phyloP scores from a whole-genome alignment of 2,888 invertebrate species.

The Ptilodon capucinus region DNA sequence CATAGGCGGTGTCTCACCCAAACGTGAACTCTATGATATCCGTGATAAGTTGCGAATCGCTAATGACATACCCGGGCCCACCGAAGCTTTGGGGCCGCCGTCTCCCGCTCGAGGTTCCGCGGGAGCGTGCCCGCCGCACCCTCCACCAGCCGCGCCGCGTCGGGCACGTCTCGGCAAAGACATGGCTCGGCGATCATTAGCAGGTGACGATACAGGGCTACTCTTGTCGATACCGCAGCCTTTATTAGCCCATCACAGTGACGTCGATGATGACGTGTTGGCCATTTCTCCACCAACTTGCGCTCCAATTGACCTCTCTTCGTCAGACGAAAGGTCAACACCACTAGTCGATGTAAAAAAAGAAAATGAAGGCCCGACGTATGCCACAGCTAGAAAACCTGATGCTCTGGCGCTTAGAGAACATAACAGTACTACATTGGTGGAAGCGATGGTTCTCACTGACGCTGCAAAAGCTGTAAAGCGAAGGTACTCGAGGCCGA shows the following conservation, averaged over 20 bases:
- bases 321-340: constrained; percentile 73
- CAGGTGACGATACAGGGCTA: constrained; percentile 78
- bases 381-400: constrained; percentile 60
- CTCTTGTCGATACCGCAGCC: constrained; percentile 62
- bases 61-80: constrained; percentile 58
- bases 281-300: constrained; percentile 74
- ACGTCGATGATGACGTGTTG: constrained; percentile 77
- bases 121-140: constrained; percentile 85
- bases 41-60: constrained; percentile 66
- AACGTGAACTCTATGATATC: constrained; percentile 68
- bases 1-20: constrained; percentile 74
- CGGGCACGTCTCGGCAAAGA: constrained; percentile 82
- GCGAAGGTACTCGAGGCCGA: constrained; percentile 71
- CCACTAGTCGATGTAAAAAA: constrained; percentile 75
- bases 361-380: constrained; percentile 73
- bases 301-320: constrained; percentile 75
- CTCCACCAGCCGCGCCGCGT: constrained; percentile 71
- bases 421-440: constrained; percentile 51
- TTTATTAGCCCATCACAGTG: constrained; percentile 62
- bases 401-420: constrained; percentile 74
- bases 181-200: constrained; percentile 85
- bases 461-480: constrained; percentile 66
- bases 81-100: constrained; percentile 82
- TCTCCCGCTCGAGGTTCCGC: constrained; percentile 87
- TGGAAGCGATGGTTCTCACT: constrained; percentile 48